Percentiles rank a stretch among this genome's conserved stretches.
Evolutionary conservation across 2,113 vertebrate species (phyloP).

Genomic region (Brachypodius melanocephalos): DNA sequence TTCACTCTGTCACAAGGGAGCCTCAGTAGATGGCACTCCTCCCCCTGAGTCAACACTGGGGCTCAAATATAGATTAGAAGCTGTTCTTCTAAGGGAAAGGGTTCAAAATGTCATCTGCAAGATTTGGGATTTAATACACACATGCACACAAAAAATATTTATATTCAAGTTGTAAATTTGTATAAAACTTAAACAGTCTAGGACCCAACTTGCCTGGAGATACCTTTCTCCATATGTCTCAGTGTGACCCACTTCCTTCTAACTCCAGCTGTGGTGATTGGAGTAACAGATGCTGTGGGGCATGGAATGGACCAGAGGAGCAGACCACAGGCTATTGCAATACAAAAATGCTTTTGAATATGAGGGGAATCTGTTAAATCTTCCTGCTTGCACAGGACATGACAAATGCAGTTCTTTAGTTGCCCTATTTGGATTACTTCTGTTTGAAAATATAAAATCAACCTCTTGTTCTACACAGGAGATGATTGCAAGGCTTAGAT

Average conservation of each 20-base stretch:
- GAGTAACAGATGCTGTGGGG: neutral
- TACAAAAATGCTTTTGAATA: neutral
- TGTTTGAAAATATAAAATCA: neutral
- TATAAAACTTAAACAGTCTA: neutral
- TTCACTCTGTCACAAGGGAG: neutral
- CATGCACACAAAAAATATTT: neutral
- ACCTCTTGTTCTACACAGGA: neutral
- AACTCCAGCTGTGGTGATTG: neutral
- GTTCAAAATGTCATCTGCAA: neutral
- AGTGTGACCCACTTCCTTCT: neutral
- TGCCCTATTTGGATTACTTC: neutral
- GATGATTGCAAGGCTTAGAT: neutral
- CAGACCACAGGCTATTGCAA: neutral
- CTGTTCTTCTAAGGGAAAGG: neutral
- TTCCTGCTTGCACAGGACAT: neutral
- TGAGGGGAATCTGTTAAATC: neutral
- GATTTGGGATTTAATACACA: neutral
- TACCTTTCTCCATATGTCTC: neutral
- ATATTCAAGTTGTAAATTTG: neutral
- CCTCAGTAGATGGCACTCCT: constrained; percentile 23
- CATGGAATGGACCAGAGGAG: neutral
- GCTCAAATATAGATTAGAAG: neutral
- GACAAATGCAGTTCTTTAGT: neutral
- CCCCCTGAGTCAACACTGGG: neutral
- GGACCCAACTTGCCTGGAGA: neutral